A percentile compares a stretch with the other conserved stretches of the same genome.
phyloP scores from a whole-genome alignment of 2,888 invertebrate genomes.

The Drosophila parthenogenetica region DNA sequence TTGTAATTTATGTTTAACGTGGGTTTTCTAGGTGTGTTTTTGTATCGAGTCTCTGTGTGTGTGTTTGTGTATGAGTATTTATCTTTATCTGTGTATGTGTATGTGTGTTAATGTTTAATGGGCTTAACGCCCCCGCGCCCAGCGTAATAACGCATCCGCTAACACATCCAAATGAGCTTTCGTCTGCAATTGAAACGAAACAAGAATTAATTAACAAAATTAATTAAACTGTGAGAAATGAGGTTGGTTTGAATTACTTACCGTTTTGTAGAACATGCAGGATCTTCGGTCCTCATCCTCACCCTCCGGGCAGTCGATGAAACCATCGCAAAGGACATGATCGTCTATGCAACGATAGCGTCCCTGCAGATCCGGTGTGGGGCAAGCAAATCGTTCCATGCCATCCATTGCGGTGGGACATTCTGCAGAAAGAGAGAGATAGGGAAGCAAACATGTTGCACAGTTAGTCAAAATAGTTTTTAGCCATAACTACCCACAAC shows the following conservation, averaged over 20 bases:
- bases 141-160: slow-evolving; percentile 96
- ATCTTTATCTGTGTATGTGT: slow-evolving; percentile 29
- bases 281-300: slow-evolving; percentile 97
- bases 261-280: slow-evolving; percentile 99
- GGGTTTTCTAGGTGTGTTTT: slow-evolving; percentile 53
- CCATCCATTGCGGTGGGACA: slow-evolving; percentile 96
- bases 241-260: slow-evolving; percentile 85
- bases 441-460: slow-evolving; percentile 32
- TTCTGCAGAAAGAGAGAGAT: slow-evolving; percentile 87
- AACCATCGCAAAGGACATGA: slow-evolving; percentile 97
- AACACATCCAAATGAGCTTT: slow-evolving; percentile 97
- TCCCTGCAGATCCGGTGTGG: slow-evolving; percentile 95
- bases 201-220: not conserved
- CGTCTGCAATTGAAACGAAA: slow-evolving; percentile 89
- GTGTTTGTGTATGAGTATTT: slow-evolving; percentile 26
- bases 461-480: slow-evolving; percentile 56
- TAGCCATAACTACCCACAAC: slow-evolving; percentile 37
- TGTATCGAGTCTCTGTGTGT: slow-evolving; percentile 43
- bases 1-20: slow-evolving; percentile 62
- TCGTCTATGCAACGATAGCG: slow-evolving; percentile 98
- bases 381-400: slow-evolving; percentile 97
- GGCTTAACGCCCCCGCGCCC: slow-evolving; percentile 96
- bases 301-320: slow-evolving; percentile 96
- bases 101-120: slow-evolving; percentile 26
- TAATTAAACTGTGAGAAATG: not conserved